Evolutionary conservation across 2,797 vertebrate species (phyloP), one percentile per base, ranked within the genome.

Genomic region (Oophaga sylvatica): DNA sequence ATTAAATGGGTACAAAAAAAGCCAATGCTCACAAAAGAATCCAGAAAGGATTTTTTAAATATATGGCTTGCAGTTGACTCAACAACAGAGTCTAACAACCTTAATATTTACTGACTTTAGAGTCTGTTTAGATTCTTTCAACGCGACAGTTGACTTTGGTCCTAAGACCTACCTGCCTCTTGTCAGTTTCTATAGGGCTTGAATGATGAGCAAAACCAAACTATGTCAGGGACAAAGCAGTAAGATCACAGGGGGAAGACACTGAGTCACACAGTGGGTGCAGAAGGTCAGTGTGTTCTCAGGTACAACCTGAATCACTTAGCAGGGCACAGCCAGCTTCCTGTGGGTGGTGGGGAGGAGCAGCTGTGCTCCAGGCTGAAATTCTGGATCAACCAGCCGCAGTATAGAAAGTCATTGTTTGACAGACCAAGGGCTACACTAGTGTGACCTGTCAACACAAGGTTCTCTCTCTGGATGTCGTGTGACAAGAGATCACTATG

Each of bases 231-330:
- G 67, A 75, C 79, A 81, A 31, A 56, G 65, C 29, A 70, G 48
- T 53, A 53, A 53, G 48, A 83, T 60, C 59, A 75, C 15, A 65
- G 10, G n/a, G 12, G 26, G 22, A 56, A 53, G 70, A 45, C 78
- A 85, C 63, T 70, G 57, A 73, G 80, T 78, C 80, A 83, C 67
- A 80, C 16, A 81, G 56, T 75, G 56, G 31, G 17, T 80, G 22
- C 78, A 89, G 76, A 89, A 89, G 88, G 84, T 89, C 88, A 89
- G 26, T 29, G 3, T 80, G 88, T 79, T 86, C 84, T 65, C 88
- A 89, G 84, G 84, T 85, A 83, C 11, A 75, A 41, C 48, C 26
- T 78, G 71, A 89, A n/a, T 82, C 79, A 85, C 62, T 13, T 35
- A 83, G 56, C 57, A 75, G 70, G 84, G 35, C 62, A 83, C 60